Evolutionary conservation across 2,888 invertebrate species (phyloP), one percentile per base, ranked within the genome.

Genomic region (Sphaerophoria taeniata): DNA sequence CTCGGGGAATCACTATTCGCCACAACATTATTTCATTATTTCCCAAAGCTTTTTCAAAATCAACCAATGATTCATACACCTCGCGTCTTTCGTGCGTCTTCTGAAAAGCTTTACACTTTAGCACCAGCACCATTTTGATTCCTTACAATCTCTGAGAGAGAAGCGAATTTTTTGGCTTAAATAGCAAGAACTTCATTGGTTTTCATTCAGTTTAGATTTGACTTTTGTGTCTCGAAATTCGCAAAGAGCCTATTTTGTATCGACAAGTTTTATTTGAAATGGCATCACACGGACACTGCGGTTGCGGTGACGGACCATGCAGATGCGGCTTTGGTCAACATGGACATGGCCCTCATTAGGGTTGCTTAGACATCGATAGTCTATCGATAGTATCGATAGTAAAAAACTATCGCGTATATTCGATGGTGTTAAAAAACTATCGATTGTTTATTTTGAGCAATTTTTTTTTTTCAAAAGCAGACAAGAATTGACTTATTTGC

Each of bases 251-350:
- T 36, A 6, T 9, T 7, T 6, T 7, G 43, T 11, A 24, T 58
- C 0, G 24, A 56, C 16, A 11, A 11, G 43, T 9, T 34, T 24
- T 11, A 6, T 49, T 45, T 9, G 36, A 36, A 47, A 77, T 77
- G 77, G 33, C 56, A 71, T 63, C 63, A 33, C 55, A 71, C 47
- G 70, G 71, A 36, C 53, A 71, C 4, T 56, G 55, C 33, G 16
- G 33, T 34, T 9, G 43, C 9, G 3, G 9, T 12, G 65, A 47
- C 36, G 65, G 65, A 16, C 65, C 49, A 12, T 65, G 49, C 4
- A 34, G 65, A 65, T 65, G 65, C 5, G 14, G 36, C 11, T 36
- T 47, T 7, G 58, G 34, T 0, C 53, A 63, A 3, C 53, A 61
- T 11, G 53, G 39, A 24, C 24, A 24, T 24, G 24, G 24, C 1